These are phyloP conservation scores for Copidosoma aretas DNA, from an alignment of 2,888 invertebrate species.

Conservation along the genomic window DNA sequence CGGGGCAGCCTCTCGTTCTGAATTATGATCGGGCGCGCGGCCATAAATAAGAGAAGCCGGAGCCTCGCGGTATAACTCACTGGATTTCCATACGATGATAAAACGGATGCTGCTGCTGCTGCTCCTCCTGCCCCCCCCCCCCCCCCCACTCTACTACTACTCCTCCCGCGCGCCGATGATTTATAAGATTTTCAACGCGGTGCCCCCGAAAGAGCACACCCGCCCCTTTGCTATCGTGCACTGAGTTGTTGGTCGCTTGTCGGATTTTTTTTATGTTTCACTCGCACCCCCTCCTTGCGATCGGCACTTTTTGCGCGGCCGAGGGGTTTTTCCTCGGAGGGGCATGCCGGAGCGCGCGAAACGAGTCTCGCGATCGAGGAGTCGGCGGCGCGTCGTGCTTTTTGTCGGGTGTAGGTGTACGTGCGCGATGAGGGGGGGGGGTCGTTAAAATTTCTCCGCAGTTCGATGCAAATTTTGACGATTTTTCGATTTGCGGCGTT, in stretches of 20 bases:
- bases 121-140: background rate
- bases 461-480: background rate
- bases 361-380: too few species aligned
- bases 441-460: conserved; percentile 20
- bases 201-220: conserved; percentile 25
- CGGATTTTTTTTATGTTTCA: background rate
- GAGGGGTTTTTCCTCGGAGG: background rate
- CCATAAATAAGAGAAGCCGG: conserved; percentile 56
- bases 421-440: background rate
- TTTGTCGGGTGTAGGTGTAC: background rate
- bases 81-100: conserved; percentile 61
- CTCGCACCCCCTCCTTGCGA: background rate
- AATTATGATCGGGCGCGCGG: conserved; percentile 51
- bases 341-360: background rate
- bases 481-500: background rate
- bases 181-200: conserved; percentile 51
- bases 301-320: background rate
- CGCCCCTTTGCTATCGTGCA: background rate
- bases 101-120: conserved; percentile 52
- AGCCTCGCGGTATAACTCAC: conserved; percentile 57
- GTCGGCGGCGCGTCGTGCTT: conserved; percentile 5
- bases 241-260: background rate
- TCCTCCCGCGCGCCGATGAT: conserved; percentile 46
- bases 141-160: too few species aligned
- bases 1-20: conserved; percentile 38